These are phyloP conservation scores for Tiaroga cobitis DNA, from an alignment of 2,797 vertebrate species.

Conservation along the genomic window DNA sequence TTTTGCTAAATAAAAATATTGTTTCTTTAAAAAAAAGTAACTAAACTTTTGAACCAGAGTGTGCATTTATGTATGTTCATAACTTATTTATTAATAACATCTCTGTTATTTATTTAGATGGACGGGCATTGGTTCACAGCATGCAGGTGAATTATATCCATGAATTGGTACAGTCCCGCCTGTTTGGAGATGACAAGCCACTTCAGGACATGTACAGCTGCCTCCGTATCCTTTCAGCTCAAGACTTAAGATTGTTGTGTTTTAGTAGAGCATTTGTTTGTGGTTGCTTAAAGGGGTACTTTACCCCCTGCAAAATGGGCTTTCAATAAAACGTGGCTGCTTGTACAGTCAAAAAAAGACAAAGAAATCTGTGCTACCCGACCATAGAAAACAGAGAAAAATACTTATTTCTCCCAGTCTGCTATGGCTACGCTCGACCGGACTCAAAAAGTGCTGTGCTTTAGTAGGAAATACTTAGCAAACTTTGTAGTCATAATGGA, in stretches of 20 bases:
- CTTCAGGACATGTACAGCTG: conserved; percentile 99
- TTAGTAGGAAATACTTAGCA: too few relatives aligned
- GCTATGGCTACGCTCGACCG: too few relatives aligned
- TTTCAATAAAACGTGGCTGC: not conserved
- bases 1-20: not conserved
- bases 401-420: not conserved
- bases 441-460: too few relatives aligned
- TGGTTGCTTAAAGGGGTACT: not conserved
- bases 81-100: not conserved
- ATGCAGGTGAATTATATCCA: conserved; percentile 99
- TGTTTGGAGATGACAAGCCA: conserved; percentile 97
- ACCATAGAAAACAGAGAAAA: not conserved
- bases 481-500: too few relatives aligned
- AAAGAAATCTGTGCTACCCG: not conserved
- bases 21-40: not conserved
- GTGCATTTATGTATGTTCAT: not conserved
- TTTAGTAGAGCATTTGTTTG: not conserved
- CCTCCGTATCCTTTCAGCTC: conserved; percentile 91
- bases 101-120: conserved; percentile 77
- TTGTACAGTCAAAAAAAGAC: not conserved
- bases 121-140: conserved; percentile 94
- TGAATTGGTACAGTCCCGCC: conserved; percentile 95
- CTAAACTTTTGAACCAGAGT: not conserved
- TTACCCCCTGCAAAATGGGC: not conserved
- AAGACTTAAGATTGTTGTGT: not conserved